These are phyloP conservation scores for Colinus virginianus DNA, from an alignment of 2,113 vertebrate species.

Conservation along the genomic window DNA sequence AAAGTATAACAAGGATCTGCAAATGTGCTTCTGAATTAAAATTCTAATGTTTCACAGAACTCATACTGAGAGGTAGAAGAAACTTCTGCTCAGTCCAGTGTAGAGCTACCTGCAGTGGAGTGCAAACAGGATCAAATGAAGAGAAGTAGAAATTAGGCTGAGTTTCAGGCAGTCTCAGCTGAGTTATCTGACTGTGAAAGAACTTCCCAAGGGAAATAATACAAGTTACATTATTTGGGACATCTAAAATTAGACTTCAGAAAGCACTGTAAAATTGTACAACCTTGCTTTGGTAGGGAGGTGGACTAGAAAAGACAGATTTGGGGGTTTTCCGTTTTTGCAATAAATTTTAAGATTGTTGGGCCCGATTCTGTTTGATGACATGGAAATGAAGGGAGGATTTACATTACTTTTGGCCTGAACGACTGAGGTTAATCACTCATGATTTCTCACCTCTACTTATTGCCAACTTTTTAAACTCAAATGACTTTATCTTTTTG, in stretches of 20 bases:
- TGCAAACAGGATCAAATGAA: slow-evolving; percentile 20
- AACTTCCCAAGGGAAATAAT: slow-evolving; percentile 48
- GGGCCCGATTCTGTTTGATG: neutral
- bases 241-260: slow-evolving; percentile 63
- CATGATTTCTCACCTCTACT: neutral
- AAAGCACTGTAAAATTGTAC: slow-evolving; percentile 6
- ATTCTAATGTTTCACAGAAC: neutral
- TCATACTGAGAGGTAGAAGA: neutral
- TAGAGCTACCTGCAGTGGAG: neutral
- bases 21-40: neutral
- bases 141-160: slow-evolving; percentile 55
- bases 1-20: neutral
- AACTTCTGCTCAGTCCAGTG: neutral
- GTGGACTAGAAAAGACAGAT: slow-evolving; percentile 29
- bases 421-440: neutral
- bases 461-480: neutral
- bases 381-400: neutral
- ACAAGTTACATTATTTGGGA: slow-evolving; percentile 57
- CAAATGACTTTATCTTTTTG: neutral
- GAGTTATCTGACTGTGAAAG: slow-evolving; percentile 25
- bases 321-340: neutral
- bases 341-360: neutral
- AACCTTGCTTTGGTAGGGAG: slow-evolving; percentile 28
- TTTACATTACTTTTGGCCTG: neutral
- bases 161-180: slow-evolving; percentile 7